Conservation (phyloP, 2,797 vertebrate species). For the Poecilia velifera region DNA sequence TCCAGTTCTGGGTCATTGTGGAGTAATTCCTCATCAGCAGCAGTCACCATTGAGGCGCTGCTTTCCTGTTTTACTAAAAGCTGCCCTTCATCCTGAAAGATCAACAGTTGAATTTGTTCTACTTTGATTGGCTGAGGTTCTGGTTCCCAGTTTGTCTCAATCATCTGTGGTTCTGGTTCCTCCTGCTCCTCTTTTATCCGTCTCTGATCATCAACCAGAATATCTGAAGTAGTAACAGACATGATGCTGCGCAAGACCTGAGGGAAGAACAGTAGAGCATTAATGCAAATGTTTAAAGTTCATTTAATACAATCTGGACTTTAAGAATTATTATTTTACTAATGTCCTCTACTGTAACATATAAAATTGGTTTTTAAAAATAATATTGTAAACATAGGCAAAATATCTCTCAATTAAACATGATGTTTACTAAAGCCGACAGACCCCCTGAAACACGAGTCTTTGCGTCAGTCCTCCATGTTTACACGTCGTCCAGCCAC, state of each 20-base stretch:
- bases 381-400: background rate
- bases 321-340: background rate
- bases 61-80: background rate
- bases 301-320: background rate
- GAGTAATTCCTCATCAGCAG: background rate
- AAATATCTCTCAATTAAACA: background rate
- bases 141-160: too few species aligned
- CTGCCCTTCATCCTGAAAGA: background rate
- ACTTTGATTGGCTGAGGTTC: background rate
- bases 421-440: background rate
- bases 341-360: background rate
- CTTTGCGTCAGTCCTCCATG: background rate
- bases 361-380: background rate
- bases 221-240: background rate
- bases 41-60: background rate
- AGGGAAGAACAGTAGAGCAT: background rate
- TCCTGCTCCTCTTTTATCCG: background rate
- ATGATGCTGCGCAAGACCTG: background rate
- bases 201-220: background rate
- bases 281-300: background rate
- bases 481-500: background rate
- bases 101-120: background rate
- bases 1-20: background rate
- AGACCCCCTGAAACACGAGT: background rate
- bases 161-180: constrained; percentile 1